Conservation (phyloP, 2,113 vertebrate genomes). For the Laticauda colubrina region DNA sequence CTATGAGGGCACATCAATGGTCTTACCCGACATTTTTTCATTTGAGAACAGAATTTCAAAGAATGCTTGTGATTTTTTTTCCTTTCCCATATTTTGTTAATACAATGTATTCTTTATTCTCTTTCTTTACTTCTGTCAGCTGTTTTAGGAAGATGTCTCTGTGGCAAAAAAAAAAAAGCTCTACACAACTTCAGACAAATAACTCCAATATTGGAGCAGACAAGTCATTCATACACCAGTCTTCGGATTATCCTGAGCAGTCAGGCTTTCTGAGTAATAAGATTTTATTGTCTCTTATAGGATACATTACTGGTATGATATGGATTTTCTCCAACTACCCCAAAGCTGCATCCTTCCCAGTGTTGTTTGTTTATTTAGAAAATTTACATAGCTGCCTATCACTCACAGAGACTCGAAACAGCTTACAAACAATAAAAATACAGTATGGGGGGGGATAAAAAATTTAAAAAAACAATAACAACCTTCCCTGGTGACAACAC, state of each 20-base stretch:
- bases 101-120: conserved; percentile 39
- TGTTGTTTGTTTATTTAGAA: not conserved
- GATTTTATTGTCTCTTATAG: conserved; percentile 4
- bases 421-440: not conserved
- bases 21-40: not conserved
- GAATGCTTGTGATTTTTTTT: conserved; percentile 23
- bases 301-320: conserved; percentile 26
- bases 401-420: not conserved
- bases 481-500: not conserved
- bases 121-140: conserved; percentile 38
- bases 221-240: conserved; percentile 33
- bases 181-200: conserved; percentile 56
- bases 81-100: not conserved
- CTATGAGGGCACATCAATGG: not conserved
- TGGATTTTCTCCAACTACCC: not conserved
- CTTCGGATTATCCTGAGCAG: conserved; percentile 22
- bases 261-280: conserved; percentile 17
- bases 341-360: not conserved
- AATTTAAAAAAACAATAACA: too few species aligned
- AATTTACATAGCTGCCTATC: not conserved
- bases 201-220: conserved; percentile 43
- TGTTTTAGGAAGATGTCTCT: conserved; percentile 38
- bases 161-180: conserved; percentile 35
- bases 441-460: too few species aligned
- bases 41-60: conserved; percentile 27